Evolutionary conservation across 2,113 vertebrate genomes (phyloP), one percentile per base, ranked within the genome.

Genomic region (Psettodes erumei): DNA sequence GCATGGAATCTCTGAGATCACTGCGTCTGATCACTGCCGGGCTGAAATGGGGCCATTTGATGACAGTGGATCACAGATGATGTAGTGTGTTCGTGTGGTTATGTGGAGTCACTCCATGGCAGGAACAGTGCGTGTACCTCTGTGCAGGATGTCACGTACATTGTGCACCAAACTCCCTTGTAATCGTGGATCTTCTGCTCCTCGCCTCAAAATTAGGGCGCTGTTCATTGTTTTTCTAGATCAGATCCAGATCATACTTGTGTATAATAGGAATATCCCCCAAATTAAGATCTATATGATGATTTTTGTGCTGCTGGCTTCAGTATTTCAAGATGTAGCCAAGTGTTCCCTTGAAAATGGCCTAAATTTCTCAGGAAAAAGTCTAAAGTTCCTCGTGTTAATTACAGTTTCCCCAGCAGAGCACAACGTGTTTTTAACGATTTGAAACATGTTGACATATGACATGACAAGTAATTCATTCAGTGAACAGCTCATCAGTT

Each of bases 1-100:
- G 42, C 38, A 11, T 69, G 83, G 84, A 83, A 81, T 79, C 40
- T 85, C 35, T 88, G 77, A 85, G 81, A 64, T 88, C 85, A 85
- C 50, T 45, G 51, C 4, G 2, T n/a, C 48, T n/a, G n/a, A n/a
- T n/a, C n/a, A n/a, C n/a, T 64, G 35, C 47, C 60, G n/a, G 38
- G 33, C 65, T 55, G n/a, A 73, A 79, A 76, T 35, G 43, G 54
- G 56, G 50, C 77, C 73, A 70, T 59, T 86, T 84, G 72, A 71
- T 66, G 35, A 47, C 33, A 62, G 42, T 71, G 61, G 51, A 72
- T 79, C 79, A 75, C 77, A 87, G 69, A 89, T 66, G 55, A 85
- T 74, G 48, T 21, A 64, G 65, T 67, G 71, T 74, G 54, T 70
- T 67, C 47, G 4, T 55, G 65, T 58, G 71, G 53, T 68, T 47